Percentiles rank a stretch among this genome's conserved stretches.
Conservation (phyloP, 2,888 invertebrate species). For the Pollenia amentaria region DNA sequence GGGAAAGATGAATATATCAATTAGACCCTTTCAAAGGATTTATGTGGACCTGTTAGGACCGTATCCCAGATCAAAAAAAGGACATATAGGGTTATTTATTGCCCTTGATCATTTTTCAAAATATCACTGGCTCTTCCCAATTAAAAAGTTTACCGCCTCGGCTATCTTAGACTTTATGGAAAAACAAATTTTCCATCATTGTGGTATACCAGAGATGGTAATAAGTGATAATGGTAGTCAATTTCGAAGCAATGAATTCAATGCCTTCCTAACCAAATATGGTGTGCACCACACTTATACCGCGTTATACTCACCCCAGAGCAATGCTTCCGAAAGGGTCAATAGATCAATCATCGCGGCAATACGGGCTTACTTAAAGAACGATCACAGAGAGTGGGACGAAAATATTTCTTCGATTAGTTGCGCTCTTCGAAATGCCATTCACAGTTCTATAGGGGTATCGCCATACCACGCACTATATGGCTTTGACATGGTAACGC, state of each 20-base stretch:
- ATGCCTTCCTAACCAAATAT: neutral
- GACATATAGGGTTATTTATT: neutral
- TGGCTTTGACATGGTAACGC: no score
- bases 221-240: neutral
- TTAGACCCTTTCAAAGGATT: neutral
- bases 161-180: neutral
- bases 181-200: constrained; percentile 7
- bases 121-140: neutral
- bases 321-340: neutral
- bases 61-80: neutral
- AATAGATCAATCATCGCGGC: neutral
- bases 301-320: neutral
- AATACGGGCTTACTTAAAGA: no score
- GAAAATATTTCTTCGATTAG: no score
- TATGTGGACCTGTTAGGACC: neutral
- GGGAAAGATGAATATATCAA: neutral
- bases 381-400: no score
- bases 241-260: neutral
- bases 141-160: neutral
- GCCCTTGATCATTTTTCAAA: neutral
- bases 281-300: neutral
- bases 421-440: no score
- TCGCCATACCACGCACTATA: no score
- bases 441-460: no score
- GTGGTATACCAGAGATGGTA: neutral